Evolutionary conservation across 2,113 vertebrate genomes (phyloP), one percentile per base, ranked within the genome.

Genomic region (Oryzias curvinotus): DNA sequence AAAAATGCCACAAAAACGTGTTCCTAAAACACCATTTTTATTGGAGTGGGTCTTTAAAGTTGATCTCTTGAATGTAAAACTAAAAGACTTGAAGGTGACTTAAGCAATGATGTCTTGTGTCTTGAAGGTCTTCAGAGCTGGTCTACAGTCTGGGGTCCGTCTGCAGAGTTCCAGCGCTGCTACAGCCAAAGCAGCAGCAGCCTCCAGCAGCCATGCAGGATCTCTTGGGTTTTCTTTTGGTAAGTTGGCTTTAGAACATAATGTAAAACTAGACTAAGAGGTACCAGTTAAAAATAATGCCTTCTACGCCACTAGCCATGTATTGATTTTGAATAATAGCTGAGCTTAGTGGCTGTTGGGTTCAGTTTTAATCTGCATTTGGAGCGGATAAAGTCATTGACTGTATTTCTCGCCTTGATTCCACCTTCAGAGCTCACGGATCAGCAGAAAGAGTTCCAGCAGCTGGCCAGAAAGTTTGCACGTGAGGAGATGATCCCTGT

Each of bases 381-480:
- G 12, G 36, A 36, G 7, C 3, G 36, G 36, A 12, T 10, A 12
- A 36, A 7, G 10, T 36, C 36, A 8, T 36, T 10, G 16, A 7
- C 2, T 49, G 4, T 19, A 52, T 52, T 10, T 12, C 14, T 25
- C 25, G 21, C 21, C 25, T 51, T 7, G 23, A 7, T 62, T 73
- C 68, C 74, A 7, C 7, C 25, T 41, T 54, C 88, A 99, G 96
- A 93, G 57, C 30, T 97, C 26, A 94, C 88, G 0, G 95, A 95
- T 12, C 94, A 98, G 75, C 96, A 98, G 85, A 95, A 93, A 74
- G 96, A 98, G 86, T 97, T 98, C 86, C 95, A 96, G 79, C 91
- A 91, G 67, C 90, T 95, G 48, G 94, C 96, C 13, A 90, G 91
- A 62, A 97, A 93, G 85, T 98, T 97, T 92, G 93, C 95, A 18